These are phyloP conservation scores for Pararge aegeria DNA, from an alignment of 1,140 invertebrate species.

Conservation along the genomic window DNA sequence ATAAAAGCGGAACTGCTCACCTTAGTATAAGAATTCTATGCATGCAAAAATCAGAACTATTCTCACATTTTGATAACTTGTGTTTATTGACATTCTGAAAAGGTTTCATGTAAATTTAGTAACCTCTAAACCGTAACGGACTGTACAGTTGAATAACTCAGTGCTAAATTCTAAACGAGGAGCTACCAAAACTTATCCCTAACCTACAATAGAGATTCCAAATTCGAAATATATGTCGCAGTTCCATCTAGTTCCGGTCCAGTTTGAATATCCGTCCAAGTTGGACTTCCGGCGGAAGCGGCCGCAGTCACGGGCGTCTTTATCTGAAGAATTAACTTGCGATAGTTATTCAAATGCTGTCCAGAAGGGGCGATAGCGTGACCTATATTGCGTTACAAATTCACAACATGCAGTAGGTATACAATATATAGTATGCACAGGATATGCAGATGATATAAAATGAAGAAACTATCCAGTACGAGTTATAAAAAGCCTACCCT, in stretches of 20 bases:
- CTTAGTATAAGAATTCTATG: no score
- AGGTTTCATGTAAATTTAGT: not conserved
- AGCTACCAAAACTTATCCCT: constrained; percentile 19
- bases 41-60: no score
- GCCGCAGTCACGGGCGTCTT: constrained; percentile 67
- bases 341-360: constrained; percentile 74
- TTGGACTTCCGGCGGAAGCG: constrained; percentile 71
- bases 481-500: no score
- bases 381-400: constrained; percentile 25
- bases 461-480: no score
- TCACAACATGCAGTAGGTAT: not conserved
- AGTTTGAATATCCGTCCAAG: constrained; percentile 76
- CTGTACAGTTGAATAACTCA: not conserved
- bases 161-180: not conserved
- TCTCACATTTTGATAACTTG: no score
- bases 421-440: no score
- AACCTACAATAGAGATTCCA: constrained; percentile 63
- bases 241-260: constrained; percentile 70
- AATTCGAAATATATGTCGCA: constrained; percentile 77
- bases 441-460: no score
- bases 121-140: not conserved
- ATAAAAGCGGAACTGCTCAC: no score
- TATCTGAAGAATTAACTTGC: constrained; percentile 76
- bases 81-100: no score
- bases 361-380: constrained; percentile 37